A percentile compares a stretch with the other conserved stretches of the same genome.
These are phyloP conservation scores for Calidris pygmaea DNA, from an alignment of 2,113 vertebrate species.

Conservation along the genomic window DNA sequence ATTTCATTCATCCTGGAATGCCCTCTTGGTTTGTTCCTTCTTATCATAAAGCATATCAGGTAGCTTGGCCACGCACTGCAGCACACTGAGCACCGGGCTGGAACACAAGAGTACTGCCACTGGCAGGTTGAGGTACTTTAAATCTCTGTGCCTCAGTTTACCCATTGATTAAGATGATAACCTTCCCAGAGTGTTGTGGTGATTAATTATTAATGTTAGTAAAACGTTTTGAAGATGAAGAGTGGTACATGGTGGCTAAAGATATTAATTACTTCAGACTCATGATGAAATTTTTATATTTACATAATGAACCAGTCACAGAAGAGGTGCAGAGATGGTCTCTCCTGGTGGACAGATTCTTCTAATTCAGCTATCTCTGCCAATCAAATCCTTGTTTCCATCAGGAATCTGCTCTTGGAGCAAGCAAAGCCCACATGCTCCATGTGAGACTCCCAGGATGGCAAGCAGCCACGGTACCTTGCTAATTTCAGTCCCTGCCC, in stretches of 20 bases:
- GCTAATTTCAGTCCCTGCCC: slow-evolving; percentile 76
- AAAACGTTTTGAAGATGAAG: background rate
- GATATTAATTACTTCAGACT: slow-evolving; percentile 37
- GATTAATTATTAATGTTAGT: slow-evolving; percentile 32
- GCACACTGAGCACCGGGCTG: background rate
- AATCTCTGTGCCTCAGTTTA: slow-evolving; percentile 1
- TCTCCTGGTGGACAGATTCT: slow-evolving; percentile 6
- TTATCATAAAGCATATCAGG: background rate
- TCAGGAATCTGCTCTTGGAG: background rate
- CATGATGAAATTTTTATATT: slow-evolving; percentile 5
- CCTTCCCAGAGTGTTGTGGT: slow-evolving; percentile 9
- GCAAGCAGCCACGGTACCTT: slow-evolving; percentile 68
- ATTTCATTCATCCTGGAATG: background rate
- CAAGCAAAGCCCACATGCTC: background rate
- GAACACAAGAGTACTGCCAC: background rate
- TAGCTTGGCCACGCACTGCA: background rate
- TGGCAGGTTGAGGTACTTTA: background rate
- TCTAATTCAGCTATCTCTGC: background rate
- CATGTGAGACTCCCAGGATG: slow-evolving; percentile 59
- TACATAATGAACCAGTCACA: background rate
- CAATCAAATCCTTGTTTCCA: background rate
- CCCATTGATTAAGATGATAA: slow-evolving; percentile 7
- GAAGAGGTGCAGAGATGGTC: slow-evolving; percentile 30
- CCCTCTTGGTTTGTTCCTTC: background rate
- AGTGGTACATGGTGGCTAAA: slow-evolving; percentile 30